These are phyloP conservation scores for Anaspis maculata DNA, from an alignment of 2,888 invertebrate species.

Conservation along the genomic window DNA sequence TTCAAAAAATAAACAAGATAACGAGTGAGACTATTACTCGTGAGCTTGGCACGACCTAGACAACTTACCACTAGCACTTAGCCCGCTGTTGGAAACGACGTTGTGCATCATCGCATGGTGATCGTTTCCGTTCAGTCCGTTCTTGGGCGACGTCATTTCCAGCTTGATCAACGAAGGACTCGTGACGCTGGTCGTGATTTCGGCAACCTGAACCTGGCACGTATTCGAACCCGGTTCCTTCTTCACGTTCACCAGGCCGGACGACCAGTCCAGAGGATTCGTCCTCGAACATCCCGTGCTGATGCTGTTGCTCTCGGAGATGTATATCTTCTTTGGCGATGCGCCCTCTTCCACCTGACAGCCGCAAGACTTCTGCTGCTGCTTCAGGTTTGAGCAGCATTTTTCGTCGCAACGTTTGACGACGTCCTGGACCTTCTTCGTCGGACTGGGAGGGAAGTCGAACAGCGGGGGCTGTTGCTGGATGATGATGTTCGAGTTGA, in stretches of 20 bases:
- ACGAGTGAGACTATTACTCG: no score
- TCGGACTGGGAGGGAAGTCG: conserved; percentile 28
- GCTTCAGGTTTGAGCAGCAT: conserved; percentile 29
- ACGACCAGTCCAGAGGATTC: conserved; percentile 57
- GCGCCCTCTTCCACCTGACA: conserved; percentile 17
- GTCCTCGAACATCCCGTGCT: conserved; percentile 57
- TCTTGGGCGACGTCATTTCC: conserved; percentile 57
- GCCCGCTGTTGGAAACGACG: no score
- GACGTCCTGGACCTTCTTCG: conserved; percentile 18
- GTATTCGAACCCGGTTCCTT: conserved; percentile 49
- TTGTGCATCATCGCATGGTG: neutral
- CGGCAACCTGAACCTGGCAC: conserved; percentile 51
- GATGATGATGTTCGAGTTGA: conserved; percentile 44
- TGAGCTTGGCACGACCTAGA: no score
- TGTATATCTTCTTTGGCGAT: conserved; percentile 4
- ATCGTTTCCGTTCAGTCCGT: conserved; percentile 2
- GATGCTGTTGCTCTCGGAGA: conserved; percentile 4
- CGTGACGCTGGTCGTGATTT: conserved; percentile 48
- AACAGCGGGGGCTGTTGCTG: conserved; percentile 28
- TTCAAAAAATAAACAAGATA: no score
- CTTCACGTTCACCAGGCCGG: conserved; percentile 56
- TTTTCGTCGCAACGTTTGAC: conserved; percentile 33
- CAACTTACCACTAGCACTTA: neutral
- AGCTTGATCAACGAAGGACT: conserved; percentile 49
- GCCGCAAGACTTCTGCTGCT: conserved; percentile 31